These are phyloP conservation scores for Umimayanthus kanabou DNA, from an alignment of 92 coral and sea anemone genomes.

Conservation along the genomic window DNA sequence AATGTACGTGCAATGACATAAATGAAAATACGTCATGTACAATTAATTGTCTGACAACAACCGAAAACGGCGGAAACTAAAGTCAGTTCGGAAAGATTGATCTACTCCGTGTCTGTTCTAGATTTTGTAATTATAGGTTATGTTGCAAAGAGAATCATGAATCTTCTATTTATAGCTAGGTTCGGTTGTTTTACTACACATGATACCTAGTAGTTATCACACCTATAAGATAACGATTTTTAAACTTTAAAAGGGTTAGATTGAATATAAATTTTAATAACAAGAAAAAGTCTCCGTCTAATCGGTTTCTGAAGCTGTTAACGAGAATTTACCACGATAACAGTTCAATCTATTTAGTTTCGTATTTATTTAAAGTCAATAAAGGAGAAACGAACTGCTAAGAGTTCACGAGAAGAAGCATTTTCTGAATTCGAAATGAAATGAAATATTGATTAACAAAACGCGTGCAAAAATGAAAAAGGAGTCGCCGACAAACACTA, in stretches of 20 bases:
- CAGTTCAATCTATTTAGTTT: no score
- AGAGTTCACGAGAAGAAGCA: no score
- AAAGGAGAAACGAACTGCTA: no score
- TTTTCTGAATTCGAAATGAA: no score
- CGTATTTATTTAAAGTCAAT: background rate
- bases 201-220: background rate
- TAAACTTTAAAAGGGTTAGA: background rate
- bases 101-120: background rate
- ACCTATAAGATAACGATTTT: no score
- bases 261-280: no score
- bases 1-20: no score
- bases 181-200: background rate
- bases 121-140: background rate
- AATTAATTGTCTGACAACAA: background rate
- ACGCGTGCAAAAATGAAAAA: background rate
- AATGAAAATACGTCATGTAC: background rate
- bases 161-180: background rate
- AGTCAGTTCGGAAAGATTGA: no score
- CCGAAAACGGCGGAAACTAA: background rate
- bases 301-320: background rate
- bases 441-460: no score
- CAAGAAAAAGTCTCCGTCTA: background rate
- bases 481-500: background rate
- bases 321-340: background rate
- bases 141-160: background rate